Base-by-base conservation (phyloP, 64 coral and sea anemone species). In the Stylophora pistillata region DNA sequence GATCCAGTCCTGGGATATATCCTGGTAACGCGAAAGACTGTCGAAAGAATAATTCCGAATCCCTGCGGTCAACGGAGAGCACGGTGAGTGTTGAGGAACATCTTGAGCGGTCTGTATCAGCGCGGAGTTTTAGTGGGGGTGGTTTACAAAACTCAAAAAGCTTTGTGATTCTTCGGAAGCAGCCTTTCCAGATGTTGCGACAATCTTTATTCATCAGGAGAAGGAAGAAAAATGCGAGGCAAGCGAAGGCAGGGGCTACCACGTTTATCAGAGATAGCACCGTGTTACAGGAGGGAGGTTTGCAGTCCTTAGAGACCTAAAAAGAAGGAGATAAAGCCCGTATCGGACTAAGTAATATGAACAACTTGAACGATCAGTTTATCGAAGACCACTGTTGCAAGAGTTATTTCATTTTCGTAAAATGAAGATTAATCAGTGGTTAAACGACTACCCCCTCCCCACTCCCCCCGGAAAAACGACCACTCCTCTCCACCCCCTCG, bases 131-230 rank as follows among this genome's bases (percentile, higher is more conserved):
- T 66, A 18, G 18, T 74, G 20, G 56, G 54, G 58, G 21, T 6
- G 61, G 80, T 26, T 33, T 54, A 31, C 72, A 56, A 7, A 58
- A 68, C 13, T 77, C 65, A 15, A 77, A 82, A 58, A 90, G 54
- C 47, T 88, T 75, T 13, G 69, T 60, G 13, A 74, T 47, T 73
- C 73, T 90, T 53, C 73, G 21, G 13, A 95, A 85, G 47, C 71
- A 90, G 1, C 76, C 79, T 26, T 1, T 80, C 97, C 97, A 99
- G 26, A 99, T 82, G 20, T 89, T 58, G 11, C 97, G 90, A 58
- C 93, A 90, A 29, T 99, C 97, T 88, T 93, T 99, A 85, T 99
- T 99, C 87, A 90, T 90, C 73, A 99, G 92, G 4, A 99, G 76
- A 15, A 95, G 82, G 74, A 84, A 89, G 73, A 99, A 99, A 62